Percentiles rank a stretch among this genome's conserved stretches.
phyloP scores from a whole-genome alignment of 2,888 invertebrate genomes.

The Willowsia nigromaculata region DNA sequence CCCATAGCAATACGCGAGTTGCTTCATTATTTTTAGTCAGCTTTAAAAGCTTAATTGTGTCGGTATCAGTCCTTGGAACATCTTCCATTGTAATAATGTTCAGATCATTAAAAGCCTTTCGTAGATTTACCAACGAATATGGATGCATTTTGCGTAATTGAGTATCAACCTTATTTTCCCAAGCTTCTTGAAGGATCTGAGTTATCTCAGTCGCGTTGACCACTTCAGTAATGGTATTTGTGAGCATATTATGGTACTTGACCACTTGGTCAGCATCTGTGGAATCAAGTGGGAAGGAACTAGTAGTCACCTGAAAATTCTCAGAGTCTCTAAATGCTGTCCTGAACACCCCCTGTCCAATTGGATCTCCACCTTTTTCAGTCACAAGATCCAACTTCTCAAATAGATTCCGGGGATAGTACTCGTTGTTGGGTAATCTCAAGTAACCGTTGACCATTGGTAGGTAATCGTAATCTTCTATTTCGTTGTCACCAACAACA shows the following conservation, averaged over 20 bases:
- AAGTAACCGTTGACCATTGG: conserved; percentile 60
- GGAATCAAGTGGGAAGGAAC: too few relatives aligned
- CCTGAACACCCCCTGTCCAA: conserved; percentile 46
- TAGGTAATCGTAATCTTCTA: conserved; percentile 24
- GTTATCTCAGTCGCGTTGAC: conserved; percentile 56
- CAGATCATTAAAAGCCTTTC: too few relatives aligned
- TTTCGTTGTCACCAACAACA: conserved; percentile 68
- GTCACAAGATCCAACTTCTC: conserved; percentile 56
- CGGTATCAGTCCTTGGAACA: too few relatives aligned
- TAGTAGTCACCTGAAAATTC: too few relatives aligned
- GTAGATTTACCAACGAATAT: conserved; percentile 29
- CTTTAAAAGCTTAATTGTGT: too few relatives aligned
- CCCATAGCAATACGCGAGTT: conserved; percentile 10
- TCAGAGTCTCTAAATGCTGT: too few relatives aligned
- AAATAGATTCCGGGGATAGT: conserved; percentile 67
- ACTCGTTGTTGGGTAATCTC: conserved; percentile 67
- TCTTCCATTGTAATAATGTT: too few relatives aligned
- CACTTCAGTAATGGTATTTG: too few relatives aligned
- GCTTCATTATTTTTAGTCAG: too few relatives aligned
- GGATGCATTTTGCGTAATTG: conserved; percentile 41
- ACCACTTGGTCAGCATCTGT: too few relatives aligned
- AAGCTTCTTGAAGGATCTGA: conserved; percentile 20
- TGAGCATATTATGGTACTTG: too few relatives aligned
- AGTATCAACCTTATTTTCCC: background rate
- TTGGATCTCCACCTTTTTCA: conserved; percentile 37